Base-by-base conservation (phyloP, 1,140 invertebrate species). In the Drosophila miranda region DNA sequence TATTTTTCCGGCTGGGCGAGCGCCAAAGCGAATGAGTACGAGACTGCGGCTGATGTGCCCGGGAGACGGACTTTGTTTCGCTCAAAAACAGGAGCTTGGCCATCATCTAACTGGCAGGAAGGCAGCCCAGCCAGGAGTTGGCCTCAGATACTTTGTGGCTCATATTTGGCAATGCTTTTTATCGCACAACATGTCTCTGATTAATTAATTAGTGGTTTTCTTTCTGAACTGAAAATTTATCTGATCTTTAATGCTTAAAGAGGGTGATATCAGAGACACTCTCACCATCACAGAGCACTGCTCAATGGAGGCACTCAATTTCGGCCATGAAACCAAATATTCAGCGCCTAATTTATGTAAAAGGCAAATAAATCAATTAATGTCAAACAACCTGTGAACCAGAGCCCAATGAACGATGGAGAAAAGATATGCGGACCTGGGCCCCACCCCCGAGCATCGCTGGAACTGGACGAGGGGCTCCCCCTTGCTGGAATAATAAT, bases 341-440 rank as follows among this genome's bases (percentile, higher is more conserved):
- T 64, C 66, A 58, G 61, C 16, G 48, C 62, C 75, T 78, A 87
- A 89, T 89, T 87, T 78, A 83, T 89, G 84, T 83, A 83, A 89
- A 87, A 84, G 86, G 75, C 82, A 83, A 89, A 89, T 89, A 89
- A 89, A 89, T 89, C 87, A 89, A 89, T 89, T 89, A 89, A 83
- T 89, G 87, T 87, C 87, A 89, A 89, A 89, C 82, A 89, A 89
- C 78, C 87, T 89, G 82, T 89, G 78, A 75, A 58, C 52, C 52
- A 57, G 44, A 43, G 57, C 60, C 61, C 56, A 58, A 49, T 48
- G 61, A 52, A 60, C 44, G 48, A 11, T 26, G 14, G 60, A 51
- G 28, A 57, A 73, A 58, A 67, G 73, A 81, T 72, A 73, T 60
- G 34, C 43, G 56, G 52, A 34, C 43, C 21, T 9, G 16, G 41